Base-by-base conservation (phyloP, 2,797 vertebrate species). In the Microtus californicus region DNA sequence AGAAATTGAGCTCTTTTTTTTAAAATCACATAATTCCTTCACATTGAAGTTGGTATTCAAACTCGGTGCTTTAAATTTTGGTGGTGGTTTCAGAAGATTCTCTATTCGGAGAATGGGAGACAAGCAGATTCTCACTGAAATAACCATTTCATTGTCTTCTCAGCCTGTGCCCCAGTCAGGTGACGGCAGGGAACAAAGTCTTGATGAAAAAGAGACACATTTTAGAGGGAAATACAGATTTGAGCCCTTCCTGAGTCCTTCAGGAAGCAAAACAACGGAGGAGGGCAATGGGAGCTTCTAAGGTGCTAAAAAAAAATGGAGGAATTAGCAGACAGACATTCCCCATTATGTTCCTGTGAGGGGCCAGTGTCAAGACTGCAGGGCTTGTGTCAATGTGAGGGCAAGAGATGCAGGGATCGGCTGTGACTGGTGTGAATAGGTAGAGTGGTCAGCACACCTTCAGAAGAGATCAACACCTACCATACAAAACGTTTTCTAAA, bases 381-480 rank as follows among this genome's bases (percentile, higher is more conserved):
- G 80, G 94, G 96, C 96, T 93, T 96, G 34, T 65, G 95, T 97
- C 93, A 96, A 91, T 54, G 43, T 40, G 81, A 96, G 95, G 69
- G 83, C 73, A 89, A 65, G 83, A 86, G 97, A 96, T n/a, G 59
- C 89, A 97, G 73, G 81, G 79, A 90, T 76, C 97, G 97, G 95
- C 97, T 95, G 89, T 91, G 95, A 98, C 73, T 0, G 1, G 95
- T 92, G 95, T 97, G 97, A 96, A 85, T 96, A 94, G 97, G 97
- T 94, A 96, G 91, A 93, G 96, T 82, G 97, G 87, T 96, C 97
- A 98, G 97, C 97, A 96, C 96, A 97, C 87, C 95, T 97, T 98
- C 96, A 97, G 97, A 97, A 97, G 86, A 95, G 93, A 97, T 93
- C 97, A 97, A 95, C 92, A 95, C 89, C 94, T 97, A 97, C 96